phyloP scores from a whole-genome alignment of 2,797 vertebrate genomes.

The Hemitrygon akajei region DNA sequence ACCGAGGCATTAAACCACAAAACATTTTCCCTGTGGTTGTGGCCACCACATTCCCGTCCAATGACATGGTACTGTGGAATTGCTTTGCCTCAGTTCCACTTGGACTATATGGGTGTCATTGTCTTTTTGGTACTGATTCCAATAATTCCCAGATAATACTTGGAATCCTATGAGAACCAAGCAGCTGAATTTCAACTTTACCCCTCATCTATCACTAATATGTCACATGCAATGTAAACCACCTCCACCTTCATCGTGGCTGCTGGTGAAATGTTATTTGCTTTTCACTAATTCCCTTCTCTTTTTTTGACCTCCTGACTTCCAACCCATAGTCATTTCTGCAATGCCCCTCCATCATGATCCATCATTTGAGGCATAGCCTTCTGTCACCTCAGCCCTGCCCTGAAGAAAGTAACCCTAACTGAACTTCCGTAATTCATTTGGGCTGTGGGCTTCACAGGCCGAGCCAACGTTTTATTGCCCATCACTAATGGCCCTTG shows the following conservation, averaged over 20 bases:
- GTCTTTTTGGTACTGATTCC: neutral
- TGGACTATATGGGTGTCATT: too few relatives aligned
- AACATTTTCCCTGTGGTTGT: neutral
- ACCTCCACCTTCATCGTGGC: neutral
- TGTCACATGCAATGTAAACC: neutral
- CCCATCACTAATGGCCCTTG: too few relatives aligned
- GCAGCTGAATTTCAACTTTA: neutral
- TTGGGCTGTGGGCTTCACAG: too few relatives aligned
- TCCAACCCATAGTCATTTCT: neutral
- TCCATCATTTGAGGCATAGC: neutral
- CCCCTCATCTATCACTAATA: neutral
- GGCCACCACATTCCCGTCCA: neutral
- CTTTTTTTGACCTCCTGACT: neutral
- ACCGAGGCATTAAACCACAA: neutral
- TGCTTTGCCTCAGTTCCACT: neutral
- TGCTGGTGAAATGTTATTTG: neutral
- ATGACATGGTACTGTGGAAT: neutral
- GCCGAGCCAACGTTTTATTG: too few relatives aligned
- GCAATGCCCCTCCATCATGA: neutral
- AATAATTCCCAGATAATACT: neutral
- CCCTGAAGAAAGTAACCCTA: too few relatives aligned
- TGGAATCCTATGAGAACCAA: neutral
- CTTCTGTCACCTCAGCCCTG: neutral
- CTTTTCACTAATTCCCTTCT: neutral
- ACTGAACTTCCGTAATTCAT: neutral